phyloP scores from a whole-genome alignment of 2,113 vertebrate genomes.

The Oxygymnocypris stewartii region DNA sequence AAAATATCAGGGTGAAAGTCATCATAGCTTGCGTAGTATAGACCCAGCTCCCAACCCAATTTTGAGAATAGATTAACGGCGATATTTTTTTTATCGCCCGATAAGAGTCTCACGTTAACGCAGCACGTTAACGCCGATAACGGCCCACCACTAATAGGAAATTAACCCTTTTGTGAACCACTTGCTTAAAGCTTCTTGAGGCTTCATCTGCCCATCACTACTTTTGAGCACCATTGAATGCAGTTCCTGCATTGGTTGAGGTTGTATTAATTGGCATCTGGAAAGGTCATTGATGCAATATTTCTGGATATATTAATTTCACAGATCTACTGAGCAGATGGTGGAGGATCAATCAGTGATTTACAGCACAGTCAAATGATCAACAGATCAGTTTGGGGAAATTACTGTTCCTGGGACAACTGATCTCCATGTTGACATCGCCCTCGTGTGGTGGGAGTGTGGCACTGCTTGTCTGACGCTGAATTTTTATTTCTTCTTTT shows the following conservation, averaged over 20 bases:
- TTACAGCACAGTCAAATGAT: conserved; percentile 11
- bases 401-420: neutral
- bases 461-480: neutral
- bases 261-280: neutral
- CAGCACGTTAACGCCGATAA: too few species aligned
- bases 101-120: too few species aligned
- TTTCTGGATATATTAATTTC: neutral
- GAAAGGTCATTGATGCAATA: neutral
- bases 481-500: neutral
- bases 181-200: too few species aligned
- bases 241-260: neutral
- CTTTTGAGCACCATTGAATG: neutral
- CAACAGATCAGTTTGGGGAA: neutral
- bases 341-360: conserved; percentile 8
- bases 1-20: too few species aligned
- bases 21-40: too few species aligned
- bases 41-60: too few species aligned
- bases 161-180: too few species aligned
- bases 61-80: too few species aligned
- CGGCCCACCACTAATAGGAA: too few species aligned
- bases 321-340: conserved; percentile 2
- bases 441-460: conserved; percentile 2
- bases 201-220: too few species aligned
- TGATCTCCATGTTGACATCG: neutral
- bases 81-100: too few species aligned